A percentile compares a stretch with the other conserved stretches of the same genome.
Conservation (phyloP, 2,888 invertebrate genomes). For the Rhagophthalmus giganteus region DNA sequence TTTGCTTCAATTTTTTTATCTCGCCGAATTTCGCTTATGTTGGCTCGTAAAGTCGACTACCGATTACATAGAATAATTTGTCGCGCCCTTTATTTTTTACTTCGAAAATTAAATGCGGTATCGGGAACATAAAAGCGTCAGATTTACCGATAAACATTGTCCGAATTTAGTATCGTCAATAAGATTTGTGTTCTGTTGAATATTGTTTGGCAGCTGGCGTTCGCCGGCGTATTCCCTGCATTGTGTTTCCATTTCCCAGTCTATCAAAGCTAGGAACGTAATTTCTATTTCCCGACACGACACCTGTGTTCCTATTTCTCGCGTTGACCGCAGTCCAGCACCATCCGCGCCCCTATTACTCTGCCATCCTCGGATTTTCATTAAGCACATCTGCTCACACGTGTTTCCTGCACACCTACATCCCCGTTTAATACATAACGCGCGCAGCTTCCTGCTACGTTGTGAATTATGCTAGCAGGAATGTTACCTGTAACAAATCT, state of each 20-base stretch:
- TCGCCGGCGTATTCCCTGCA: slow-evolving; percentile 19
- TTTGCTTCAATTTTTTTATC: slow-evolving; percentile 44
- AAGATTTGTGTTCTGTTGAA: slow-evolving; percentile 29
- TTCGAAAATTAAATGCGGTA: slow-evolving; percentile 19
- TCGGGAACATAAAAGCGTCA: slow-evolving; percentile 16
- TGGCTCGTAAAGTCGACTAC: slow-evolving; percentile 36
- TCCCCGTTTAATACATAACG: slow-evolving; percentile 30
- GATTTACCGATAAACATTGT: slow-evolving; percentile 18
- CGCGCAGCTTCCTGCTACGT: slow-evolving; percentile 27
- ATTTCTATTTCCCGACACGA: slow-evolving; percentile 38
- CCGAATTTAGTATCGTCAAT: slow-evolving; percentile 31
- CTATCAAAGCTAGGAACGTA: slow-evolving; percentile 35
- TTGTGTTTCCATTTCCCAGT: slow-evolving; percentile 35
- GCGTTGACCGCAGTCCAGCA: slow-evolving; percentile 43
- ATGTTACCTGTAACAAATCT: slow-evolving; percentile 29
- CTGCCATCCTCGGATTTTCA: slow-evolving; percentile 45
- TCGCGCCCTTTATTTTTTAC: slow-evolving; percentile 13
- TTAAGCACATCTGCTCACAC: slow-evolving; percentile 46
- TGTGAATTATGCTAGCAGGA: slow-evolving; percentile 27
- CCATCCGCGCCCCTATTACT: slow-evolving; percentile 43
- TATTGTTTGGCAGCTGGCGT: slow-evolving; percentile 33
- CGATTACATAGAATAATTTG: slow-evolving; percentile 32
- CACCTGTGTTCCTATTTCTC: slow-evolving; percentile 41
- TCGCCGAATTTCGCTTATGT: slow-evolving; percentile 33
- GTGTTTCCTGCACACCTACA: slow-evolving; percentile 39